phyloP scores from a whole-genome alignment of 2,797 vertebrate genomes.

The Oryzias sinensis region DNA sequence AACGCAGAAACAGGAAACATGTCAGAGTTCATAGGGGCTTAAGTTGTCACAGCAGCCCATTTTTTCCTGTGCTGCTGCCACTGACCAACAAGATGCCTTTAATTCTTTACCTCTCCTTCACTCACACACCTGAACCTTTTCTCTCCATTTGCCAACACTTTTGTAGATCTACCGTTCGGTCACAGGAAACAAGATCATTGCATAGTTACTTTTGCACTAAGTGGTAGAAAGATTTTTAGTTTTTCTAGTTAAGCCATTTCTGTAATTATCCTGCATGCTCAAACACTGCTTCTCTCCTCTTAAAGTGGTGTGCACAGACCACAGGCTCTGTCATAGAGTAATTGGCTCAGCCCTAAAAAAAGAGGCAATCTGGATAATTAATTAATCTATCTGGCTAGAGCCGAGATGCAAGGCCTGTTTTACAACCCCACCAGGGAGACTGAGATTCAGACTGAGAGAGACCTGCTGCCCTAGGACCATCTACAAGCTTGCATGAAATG shows the following conservation, averaged over 20 bases:
- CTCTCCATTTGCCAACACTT: constrained; percentile 53
- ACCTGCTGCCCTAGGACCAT: constrained; percentile 34
- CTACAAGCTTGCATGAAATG: constrained; percentile 50
- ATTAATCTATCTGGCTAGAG: constrained; percentile 95
- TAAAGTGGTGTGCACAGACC: constrained; percentile 82
- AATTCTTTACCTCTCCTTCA: constrained; percentile 7
- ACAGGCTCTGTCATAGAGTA: constrained; percentile 85
- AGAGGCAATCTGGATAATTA: constrained; percentile 78
- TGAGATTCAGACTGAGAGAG: constrained; percentile 12
- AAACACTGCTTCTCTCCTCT: constrained; percentile 73
- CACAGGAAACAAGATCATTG: constrained; percentile 43
- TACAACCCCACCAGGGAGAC: constrained; percentile 80
- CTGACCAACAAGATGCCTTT: constrained; percentile 25
- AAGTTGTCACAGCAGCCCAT: constrained; percentile 11
- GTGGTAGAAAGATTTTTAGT: constrained; percentile 45
- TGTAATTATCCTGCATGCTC: constrained; percentile 81
- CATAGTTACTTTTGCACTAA: constrained; percentile 57
- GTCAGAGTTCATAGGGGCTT: constrained; percentile 21
- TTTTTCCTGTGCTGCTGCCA: neutral
- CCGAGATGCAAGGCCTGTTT: constrained; percentile 88
- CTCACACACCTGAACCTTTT: constrained; percentile 25
- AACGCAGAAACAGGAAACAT: constrained; percentile 31
- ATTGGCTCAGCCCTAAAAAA: constrained; percentile 80
- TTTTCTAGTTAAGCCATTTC: constrained; percentile 81
- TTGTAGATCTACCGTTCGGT: constrained; percentile 32